phyloP scores from a whole-genome alignment of 2,797 vertebrate genomes.

The Threskiornis aethiopicus region DNA sequence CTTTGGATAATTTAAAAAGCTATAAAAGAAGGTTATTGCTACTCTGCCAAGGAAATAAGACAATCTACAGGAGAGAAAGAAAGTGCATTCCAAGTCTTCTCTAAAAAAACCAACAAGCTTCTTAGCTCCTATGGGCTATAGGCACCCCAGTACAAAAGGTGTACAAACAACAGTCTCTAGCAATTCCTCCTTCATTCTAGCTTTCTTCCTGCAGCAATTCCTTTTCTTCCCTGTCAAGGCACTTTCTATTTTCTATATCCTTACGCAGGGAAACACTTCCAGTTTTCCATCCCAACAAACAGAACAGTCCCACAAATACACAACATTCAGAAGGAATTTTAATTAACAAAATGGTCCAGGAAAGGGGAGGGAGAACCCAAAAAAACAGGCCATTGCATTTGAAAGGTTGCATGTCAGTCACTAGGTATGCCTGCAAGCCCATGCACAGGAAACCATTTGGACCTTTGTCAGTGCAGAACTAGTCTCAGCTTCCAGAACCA shows the following conservation, averaged over 20 bases:
- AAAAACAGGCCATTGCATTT: conserved; percentile 19
- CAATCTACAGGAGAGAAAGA: conserved; percentile 10
- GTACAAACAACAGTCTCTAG: neutral
- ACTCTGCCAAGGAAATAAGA: conserved; percentile 48
- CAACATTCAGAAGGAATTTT: conserved; percentile 79
- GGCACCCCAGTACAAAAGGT: neutral
- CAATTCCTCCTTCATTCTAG: neutral
- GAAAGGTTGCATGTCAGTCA: conserved; percentile 46
- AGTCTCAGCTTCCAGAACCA: conserved; percentile 35
- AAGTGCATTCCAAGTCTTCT: neutral
- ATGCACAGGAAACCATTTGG: conserved; percentile 56
- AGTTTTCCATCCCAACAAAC: conserved; percentile 36
- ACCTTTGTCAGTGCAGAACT: conserved; percentile 54
- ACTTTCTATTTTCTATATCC: conserved; percentile 43
- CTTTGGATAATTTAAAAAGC: conserved; percentile 4
- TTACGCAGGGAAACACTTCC: neutral
- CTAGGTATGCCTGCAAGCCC: conserved; percentile 45
- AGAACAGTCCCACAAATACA: conserved; percentile 68
- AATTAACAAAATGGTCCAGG: conserved; percentile 78
- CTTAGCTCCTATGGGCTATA: neutral
- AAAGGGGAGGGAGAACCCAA: conserved; percentile 39
- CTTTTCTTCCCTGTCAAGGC: conserved; percentile 39
- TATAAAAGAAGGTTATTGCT: conserved; percentile 44
- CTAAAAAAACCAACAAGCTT: neutral
- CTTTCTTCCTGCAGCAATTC: neutral